Evolutionary conservation across 2,113 vertebrate genomes (phyloP).

Genomic region (Channa argus): DNA sequence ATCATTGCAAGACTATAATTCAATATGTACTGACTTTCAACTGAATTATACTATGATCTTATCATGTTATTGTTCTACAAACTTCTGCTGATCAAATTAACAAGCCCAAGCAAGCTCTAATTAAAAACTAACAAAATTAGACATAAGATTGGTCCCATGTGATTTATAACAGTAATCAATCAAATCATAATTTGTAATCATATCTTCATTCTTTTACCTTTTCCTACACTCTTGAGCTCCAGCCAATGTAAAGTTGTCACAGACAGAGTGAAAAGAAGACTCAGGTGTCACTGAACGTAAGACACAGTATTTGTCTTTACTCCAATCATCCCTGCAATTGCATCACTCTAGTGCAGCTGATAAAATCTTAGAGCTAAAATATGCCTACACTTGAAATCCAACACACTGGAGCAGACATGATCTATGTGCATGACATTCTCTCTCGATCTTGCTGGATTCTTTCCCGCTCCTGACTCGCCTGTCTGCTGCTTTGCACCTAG

Average conservation of each 20-base stretch:
- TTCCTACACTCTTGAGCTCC: not conserved
- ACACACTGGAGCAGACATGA: not conserved
- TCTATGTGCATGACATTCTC: slow-evolving; percentile 21
- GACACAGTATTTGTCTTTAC: not conserved
- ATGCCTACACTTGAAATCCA: not conserved
- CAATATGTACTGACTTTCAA: no score
- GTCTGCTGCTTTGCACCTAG: slow-evolving; percentile 12
- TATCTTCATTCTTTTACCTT: no score
- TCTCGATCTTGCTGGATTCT: slow-evolving; percentile 25
- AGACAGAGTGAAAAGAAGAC: not conserved
- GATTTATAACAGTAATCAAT: no score
- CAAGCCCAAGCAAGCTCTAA: no score
- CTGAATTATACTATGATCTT: no score
- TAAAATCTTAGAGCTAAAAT: slow-evolving; percentile 1
- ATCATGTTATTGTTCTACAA: no score
- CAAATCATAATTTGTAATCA: no score
- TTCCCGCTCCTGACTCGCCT: slow-evolving; percentile 35
- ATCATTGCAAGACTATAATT: no score
- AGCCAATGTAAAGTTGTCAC: not conserved
- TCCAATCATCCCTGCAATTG: not conserved
- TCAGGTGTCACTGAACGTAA: not conserved
- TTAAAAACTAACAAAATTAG: no score
- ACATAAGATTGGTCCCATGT: not conserved
- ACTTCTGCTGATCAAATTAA: no score
- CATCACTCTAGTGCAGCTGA: not conserved